phyloP scores from a whole-genome alignment of 2,888 invertebrate genomes.

The Meteorus cinctellus region DNA sequence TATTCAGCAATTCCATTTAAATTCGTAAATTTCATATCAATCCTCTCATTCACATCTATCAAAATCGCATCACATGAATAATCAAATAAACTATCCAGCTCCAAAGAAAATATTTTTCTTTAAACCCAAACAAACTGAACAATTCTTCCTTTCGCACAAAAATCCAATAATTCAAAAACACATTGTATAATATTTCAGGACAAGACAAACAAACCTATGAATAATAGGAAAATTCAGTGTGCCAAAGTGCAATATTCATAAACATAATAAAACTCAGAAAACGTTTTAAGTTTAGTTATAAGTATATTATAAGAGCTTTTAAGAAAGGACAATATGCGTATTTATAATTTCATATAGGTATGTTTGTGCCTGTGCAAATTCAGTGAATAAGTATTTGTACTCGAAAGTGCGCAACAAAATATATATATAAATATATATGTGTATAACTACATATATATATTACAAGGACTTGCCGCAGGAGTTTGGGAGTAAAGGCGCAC shows the following conservation, averaged over 20 bases:
- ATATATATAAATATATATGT: conserved; percentile 11
- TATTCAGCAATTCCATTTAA: no score
- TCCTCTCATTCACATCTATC: no score
- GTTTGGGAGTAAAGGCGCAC: conserved; percentile 61
- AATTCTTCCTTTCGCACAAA: no score
- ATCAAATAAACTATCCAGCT: no score
- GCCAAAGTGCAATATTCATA: not conserved
- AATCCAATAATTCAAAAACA: no score
- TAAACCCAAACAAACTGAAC: no score
- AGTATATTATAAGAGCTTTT: not conserved
- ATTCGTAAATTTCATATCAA: no score
- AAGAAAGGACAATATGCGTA: not conserved
- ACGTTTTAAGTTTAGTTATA: not conserved
- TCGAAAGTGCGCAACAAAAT: conserved; percentile 18
- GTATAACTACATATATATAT: conserved; percentile 16
- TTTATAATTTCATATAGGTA: not conserved
- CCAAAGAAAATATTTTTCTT: no score
- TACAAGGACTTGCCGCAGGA: conserved; percentile 40
- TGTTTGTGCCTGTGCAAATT: not conserved
- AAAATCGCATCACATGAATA: no score
- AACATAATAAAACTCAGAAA: not conserved
- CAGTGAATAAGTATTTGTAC: not conserved
- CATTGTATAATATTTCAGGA: not conserved
- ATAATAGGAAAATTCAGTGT: not conserved
- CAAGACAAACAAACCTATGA: not conserved